phyloP scores from a whole-genome alignment of 2,113 vertebrate genomes.

The Cinclus mexicanus region DNA sequence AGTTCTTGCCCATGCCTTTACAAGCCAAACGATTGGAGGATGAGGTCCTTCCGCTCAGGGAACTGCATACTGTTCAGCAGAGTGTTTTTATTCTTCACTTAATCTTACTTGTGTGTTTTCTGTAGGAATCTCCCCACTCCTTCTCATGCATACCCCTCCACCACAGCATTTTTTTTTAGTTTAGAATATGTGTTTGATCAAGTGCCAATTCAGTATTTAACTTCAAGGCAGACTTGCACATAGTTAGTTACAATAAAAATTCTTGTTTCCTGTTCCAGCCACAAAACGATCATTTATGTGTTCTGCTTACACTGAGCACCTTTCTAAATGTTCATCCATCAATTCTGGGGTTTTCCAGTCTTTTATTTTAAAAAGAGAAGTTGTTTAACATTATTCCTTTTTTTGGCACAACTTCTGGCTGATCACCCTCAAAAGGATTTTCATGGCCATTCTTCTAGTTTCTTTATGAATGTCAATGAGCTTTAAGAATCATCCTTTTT shows the following conservation, averaged over 20 bases:
- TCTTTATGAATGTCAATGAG: background rate
- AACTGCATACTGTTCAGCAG: background rate
- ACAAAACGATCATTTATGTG: background rate
- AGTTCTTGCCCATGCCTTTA: background rate
- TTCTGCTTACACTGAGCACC: background rate
- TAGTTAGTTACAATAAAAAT: background rate
- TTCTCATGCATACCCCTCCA: background rate
- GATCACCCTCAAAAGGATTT: background rate
- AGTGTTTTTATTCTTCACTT: background rate
- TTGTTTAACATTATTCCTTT: background rate
- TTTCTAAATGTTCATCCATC: background rate
- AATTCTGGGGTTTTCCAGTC: background rate
- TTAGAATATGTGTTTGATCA: background rate
- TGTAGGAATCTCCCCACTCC: background rate
- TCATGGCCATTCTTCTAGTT: background rate
- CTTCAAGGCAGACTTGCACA: background rate
- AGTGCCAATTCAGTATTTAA: background rate
- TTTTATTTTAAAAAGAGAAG: background rate
- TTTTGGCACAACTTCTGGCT: background rate
- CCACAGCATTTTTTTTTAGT: background rate
- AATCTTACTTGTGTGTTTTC: background rate
- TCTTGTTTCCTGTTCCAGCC: background rate
- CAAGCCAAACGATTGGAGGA: fast-evolving
- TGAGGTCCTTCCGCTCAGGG: background rate
- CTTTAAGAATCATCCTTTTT: background rate